Percentiles rank a stretch among this genome's conserved stretches.
Conservation (phyloP, 2,888 invertebrate genomes). For the Lamellibrachia satsuma region DNA sequence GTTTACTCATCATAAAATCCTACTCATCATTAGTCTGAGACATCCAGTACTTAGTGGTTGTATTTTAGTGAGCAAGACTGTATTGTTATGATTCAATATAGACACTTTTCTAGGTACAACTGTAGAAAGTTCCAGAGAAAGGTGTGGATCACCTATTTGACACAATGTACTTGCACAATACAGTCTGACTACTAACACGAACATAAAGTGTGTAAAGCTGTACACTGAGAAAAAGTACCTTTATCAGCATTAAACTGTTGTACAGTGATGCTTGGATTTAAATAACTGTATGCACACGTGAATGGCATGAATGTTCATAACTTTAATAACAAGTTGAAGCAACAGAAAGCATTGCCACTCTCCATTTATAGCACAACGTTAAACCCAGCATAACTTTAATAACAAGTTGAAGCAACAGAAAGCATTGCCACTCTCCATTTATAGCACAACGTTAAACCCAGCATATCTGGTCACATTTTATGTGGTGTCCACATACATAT, state of each 20-base stretch:
- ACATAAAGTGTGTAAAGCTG: not conserved
- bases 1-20: no score
- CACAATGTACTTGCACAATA: not conserved
- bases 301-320: not conserved
- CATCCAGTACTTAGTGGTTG: no score
- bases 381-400: not conserved
- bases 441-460: not conserved
- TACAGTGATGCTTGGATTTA: not conserved
- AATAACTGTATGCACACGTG: not conserved
- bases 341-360: not conserved
- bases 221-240: not conserved
- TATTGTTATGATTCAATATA: no score
- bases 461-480: not conserved
- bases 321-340: not conserved
- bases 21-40: no score
- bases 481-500: not conserved
- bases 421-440: not conserved
- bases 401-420: not conserved
- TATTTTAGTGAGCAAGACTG: no score
- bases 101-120: no score
- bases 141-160: not conserved
- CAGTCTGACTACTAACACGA: not conserved
- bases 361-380: not conserved
- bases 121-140: no score
- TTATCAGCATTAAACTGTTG: not conserved